A percentile compares a stretch with the other conserved stretches of the same genome.
Evolutionary conservation across 1,140 invertebrate species (phyloP).

Genomic region (Aphaenogaster ashmeadi): DNA sequence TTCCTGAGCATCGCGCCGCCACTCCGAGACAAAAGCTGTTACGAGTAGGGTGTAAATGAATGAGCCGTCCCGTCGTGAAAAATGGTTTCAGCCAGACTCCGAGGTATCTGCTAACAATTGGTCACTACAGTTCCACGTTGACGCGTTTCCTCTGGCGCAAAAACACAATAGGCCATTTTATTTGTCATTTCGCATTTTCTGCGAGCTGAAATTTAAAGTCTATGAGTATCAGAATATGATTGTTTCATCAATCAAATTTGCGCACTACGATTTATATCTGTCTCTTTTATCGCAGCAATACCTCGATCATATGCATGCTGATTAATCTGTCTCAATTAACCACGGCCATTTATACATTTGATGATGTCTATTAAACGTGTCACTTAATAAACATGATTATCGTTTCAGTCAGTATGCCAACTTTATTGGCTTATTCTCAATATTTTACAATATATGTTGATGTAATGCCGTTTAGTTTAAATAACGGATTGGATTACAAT

Average conservation of each 20-base stretch:
- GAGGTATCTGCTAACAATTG: constrained; percentile 59
- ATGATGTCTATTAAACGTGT: constrained; percentile 38
- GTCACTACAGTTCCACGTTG: constrained; percentile 43
- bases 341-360: not conserved
- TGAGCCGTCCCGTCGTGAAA: constrained; percentile 58
- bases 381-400: constrained; percentile 49
- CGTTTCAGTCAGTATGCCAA: not conserved
- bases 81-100: constrained; percentile 39
- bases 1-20: constrained; percentile 40
- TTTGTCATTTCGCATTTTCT: constrained; percentile 26
- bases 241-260: constrained; percentile 28
- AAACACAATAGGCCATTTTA: constrained; percentile 30
- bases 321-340: constrained; percentile 56
- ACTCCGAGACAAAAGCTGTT: constrained; percentile 60
- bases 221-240: constrained; percentile 27
- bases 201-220: constrained; percentile 11
- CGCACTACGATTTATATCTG: constrained; percentile 6
- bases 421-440: constrained; percentile 21
- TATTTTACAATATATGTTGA: constrained; percentile 8
- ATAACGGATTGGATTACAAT: constrained; percentile 13
- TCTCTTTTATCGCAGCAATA: constrained; percentile 31
- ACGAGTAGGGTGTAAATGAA: constrained; percentile 61
- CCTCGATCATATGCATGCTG: not conserved
- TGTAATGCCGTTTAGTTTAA: constrained; percentile 11
- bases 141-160: constrained; percentile 45